These are phyloP conservation scores for Augochlorella aurata DNA, from an alignment of 2,888 invertebrate genomes.

Conservation along the genomic window DNA sequence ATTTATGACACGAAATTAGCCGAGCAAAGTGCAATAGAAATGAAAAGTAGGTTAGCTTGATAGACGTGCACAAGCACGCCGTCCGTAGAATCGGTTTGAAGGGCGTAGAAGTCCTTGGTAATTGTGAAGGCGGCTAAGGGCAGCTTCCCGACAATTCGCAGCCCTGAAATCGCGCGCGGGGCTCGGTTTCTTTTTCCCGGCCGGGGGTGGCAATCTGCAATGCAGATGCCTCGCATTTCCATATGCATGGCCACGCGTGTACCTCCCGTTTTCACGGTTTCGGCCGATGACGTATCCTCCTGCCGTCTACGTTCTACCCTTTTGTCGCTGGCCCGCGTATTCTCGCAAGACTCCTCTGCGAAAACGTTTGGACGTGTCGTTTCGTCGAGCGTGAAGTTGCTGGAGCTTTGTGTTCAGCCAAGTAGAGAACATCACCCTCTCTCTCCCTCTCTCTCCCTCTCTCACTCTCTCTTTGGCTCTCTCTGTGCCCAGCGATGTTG, in stretches of 20 bases:
- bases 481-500: background rate
- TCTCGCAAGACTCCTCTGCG: background rate
- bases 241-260: conserved; percentile 61
- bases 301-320: conserved; percentile 22
- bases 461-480: background rate
- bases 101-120: conserved; percentile 19
- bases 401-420: background rate
- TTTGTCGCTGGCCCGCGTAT: background rate
- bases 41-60: conserved; percentile 4
- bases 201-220: conserved; percentile 55
- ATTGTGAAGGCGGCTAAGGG: conserved; percentile 15
- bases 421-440: background rate
- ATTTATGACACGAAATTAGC: conserved; percentile 2
- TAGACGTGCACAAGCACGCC: background rate
- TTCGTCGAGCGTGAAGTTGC: background rate
- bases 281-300: conserved; percentile 41
- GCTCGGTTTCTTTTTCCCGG: conserved; percentile 42
- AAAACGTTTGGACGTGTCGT: background rate
- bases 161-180: conserved; percentile 19
- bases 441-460: too few relatives aligned
- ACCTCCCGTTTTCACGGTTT: conserved; percentile 58
- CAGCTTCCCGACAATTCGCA: conserved; percentile 40
- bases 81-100: background rate
- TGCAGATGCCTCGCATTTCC: conserved; percentile 64
- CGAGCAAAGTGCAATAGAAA: conserved; percentile 1